A percentile compares a stretch with the other conserved stretches of the same genome.
Evolutionary conservation across 2,888 invertebrate species (phyloP).

Genomic region (Abrostola tripartita): DNA sequence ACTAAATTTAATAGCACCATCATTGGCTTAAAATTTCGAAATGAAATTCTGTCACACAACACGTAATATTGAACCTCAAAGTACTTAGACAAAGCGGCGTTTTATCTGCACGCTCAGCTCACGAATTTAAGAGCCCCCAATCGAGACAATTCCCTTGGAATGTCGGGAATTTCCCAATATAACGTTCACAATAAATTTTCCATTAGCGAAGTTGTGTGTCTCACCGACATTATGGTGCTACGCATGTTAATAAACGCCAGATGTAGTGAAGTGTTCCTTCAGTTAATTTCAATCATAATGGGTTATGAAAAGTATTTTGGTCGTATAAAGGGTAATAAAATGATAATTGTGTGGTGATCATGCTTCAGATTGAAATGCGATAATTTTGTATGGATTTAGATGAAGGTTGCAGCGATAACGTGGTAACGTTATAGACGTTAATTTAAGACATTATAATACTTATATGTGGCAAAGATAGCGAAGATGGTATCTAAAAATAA

Average conservation of each 20-base stretch:
- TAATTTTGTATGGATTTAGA: not conserved
- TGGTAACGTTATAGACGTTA: too few species aligned
- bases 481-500: too few species aligned
- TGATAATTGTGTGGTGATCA: slow-evolving; percentile 11
- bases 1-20: slow-evolving; percentile 2
- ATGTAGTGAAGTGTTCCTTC: slow-evolving; percentile 31
- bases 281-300: slow-evolving; percentile 38
- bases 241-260: slow-evolving; percentile 55
- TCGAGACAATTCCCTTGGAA: slow-evolving; percentile 59
- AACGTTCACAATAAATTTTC: slow-evolving; percentile 67
- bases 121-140: slow-evolving; percentile 53
- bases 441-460: too few species aligned
- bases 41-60: slow-evolving; percentile 11
- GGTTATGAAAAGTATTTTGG: slow-evolving; percentile 20
- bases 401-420: too few species aligned
- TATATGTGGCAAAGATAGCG: too few species aligned
- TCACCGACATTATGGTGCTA: slow-evolving; percentile 24
- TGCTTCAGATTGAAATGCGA: not conserved
- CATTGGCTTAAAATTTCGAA: not conserved
- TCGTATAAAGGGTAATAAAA: slow-evolving; percentile 15
- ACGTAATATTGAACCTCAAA: slow-evolving; percentile 9
- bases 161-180: slow-evolving; percentile 66
- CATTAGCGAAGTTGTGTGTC: slow-evolving; percentile 48
- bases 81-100: slow-evolving; percentile 34
- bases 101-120: slow-evolving; percentile 46